These are phyloP conservation scores for Sarcophaga caerulescens DNA, from an alignment of 2,888 invertebrate genomes.

Conservation along the genomic window DNA sequence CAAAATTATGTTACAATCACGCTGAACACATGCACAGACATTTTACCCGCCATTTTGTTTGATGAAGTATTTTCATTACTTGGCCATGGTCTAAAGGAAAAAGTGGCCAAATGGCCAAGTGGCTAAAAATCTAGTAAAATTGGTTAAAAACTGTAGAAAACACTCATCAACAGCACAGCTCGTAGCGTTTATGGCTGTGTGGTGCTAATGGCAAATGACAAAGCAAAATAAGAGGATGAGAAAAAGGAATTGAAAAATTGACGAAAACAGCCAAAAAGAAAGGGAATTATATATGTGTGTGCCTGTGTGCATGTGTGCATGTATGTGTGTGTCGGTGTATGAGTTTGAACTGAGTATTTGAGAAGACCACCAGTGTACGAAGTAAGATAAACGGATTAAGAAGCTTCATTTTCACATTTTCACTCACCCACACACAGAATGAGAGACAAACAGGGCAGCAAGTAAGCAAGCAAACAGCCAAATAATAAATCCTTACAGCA, in stretches of 20 bases:
- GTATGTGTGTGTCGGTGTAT: slow-evolving; percentile 38
- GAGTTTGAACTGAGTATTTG: slow-evolving; percentile 68
- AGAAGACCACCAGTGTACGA: slow-evolving; percentile 81
- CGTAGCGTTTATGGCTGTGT: background rate
- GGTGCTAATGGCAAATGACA: slow-evolving; percentile 52
- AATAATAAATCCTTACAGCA: slow-evolving; percentile 35
- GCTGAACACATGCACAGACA: background rate
- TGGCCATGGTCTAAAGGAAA: slow-evolving; percentile 40
- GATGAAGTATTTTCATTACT: slow-evolving; percentile 46
- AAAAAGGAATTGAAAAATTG: no score
- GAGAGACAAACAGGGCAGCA: slow-evolving; percentile 1
- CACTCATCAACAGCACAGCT: no score
- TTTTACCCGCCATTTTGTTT: slow-evolving; percentile 67
- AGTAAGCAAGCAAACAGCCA: background rate
- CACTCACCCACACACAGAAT: slow-evolving; percentile 23
- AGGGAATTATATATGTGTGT: background rate
- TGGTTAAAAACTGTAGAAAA: background rate
- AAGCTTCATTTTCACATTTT: slow-evolving; percentile 65
- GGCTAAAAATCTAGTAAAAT: slow-evolving; percentile 37
- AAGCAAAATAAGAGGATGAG: slow-evolving; percentile 13
- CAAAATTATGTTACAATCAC: slow-evolving; percentile 21
- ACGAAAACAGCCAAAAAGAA: no score
- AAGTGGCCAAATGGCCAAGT: slow-evolving; percentile 28
- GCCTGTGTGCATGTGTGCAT: no score
- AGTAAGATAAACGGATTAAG: slow-evolving; percentile 81